A percentile compares a stretch with the other conserved stretches of the same genome.
phyloP scores from a whole-genome alignment of 30 jellyfish, hydroid and myxozoan genomes.

The Catostylus mosaicus region DNA sequence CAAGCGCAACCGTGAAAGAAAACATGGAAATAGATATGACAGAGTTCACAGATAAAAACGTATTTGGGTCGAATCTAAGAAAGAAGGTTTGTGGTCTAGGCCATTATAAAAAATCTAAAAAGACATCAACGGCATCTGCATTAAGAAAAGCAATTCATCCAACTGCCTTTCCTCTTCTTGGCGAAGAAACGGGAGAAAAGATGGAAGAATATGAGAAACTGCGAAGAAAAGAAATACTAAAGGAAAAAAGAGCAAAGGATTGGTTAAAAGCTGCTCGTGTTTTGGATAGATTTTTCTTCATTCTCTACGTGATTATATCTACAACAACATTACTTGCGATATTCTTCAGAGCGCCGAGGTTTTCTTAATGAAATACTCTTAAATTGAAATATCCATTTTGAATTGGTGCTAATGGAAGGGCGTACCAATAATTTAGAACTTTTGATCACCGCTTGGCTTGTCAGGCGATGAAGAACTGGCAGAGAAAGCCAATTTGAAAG shows the following conservation, averaged over 20 bases:
- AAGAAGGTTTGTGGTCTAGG: not conserved
- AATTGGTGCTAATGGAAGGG: too few species aligned
- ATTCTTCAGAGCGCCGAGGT: slow-evolving; percentile 86
- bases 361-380: slow-evolving; percentile 10
- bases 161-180: slow-evolving; percentile 4
- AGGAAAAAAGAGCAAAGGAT: slow-evolving; percentile 53
- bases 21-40: not conserved
- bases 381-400: too few species aligned
- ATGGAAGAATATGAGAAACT: slow-evolving; percentile 43
- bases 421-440: too few species aligned
- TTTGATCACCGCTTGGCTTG: too few species aligned
- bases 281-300: slow-evolving; percentile 62
- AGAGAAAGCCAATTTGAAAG: too few species aligned
- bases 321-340: slow-evolving; percentile 60
- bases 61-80: not conserved
- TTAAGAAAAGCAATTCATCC: not conserved
- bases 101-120: not conserved
- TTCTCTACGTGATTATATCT: slow-evolving; percentile 57
- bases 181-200: slow-evolving; percentile 5
- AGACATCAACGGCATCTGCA: slow-evolving; percentile 2
- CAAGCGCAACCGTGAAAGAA: not conserved
- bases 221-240: slow-evolving; percentile 22
- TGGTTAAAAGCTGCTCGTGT: slow-evolving; percentile 87
- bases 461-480: too few species aligned
- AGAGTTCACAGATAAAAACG: not conserved